phyloP scores from a whole-genome alignment of 2,113 vertebrate genomes.

The Cyanistes caeruleus region DNA sequence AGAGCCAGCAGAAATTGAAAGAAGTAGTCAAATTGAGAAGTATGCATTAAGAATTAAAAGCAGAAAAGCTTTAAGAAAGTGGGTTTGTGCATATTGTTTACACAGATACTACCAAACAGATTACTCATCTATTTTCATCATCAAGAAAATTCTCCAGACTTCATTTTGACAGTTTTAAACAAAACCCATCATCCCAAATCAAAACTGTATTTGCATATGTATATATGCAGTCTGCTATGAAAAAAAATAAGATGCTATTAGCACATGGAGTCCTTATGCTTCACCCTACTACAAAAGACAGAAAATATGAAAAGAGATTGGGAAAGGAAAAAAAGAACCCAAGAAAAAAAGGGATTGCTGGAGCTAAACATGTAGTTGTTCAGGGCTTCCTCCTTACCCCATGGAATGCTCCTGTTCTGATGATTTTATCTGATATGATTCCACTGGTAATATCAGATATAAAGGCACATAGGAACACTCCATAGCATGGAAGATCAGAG shows the following conservation, averaged over 20 bases:
- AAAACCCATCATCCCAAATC: slow-evolving; percentile 6
- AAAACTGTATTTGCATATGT: slow-evolving; percentile 1
- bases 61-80: neutral
- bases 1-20: slow-evolving; percentile 16
- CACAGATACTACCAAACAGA: slow-evolving; percentile 4
- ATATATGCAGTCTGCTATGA: neutral
- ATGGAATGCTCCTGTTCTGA: neutral
- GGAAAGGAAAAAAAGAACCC: neutral
- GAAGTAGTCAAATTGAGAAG: neutral
- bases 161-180: slow-evolving; percentile 53
- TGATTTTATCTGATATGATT: neutral
- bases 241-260: neutral
- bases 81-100: neutral
- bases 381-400: neutral
- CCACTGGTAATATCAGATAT: neutral
- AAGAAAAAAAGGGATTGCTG: neutral
- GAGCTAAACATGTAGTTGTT: neutral
- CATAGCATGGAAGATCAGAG: neutral
- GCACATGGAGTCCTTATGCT: neutral
- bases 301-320: neutral
- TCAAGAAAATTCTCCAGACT: slow-evolving; percentile 20
- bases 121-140: slow-evolving; percentile 36
- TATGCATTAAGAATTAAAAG: slow-evolving; percentile 11
- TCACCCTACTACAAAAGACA: neutral
- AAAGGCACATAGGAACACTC: neutral